A percentile compares a stretch with the other conserved stretches of the same genome.
These are phyloP conservation scores for Nineta flava DNA, from an alignment of 2,888 invertebrate genomes.

Conservation along the genomic window DNA sequence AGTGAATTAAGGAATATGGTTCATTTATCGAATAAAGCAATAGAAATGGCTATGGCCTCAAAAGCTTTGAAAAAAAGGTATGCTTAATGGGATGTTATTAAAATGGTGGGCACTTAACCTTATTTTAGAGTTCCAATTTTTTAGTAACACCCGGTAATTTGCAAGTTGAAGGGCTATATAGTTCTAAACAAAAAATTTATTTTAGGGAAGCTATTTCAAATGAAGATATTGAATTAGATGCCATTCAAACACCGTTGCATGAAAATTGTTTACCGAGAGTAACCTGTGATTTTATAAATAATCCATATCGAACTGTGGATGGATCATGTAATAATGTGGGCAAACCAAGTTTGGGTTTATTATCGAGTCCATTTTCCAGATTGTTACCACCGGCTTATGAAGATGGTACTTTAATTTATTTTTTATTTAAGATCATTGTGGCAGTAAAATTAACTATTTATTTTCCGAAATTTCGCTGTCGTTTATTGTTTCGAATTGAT, in stretches of 20 bases:
- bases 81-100: no score
- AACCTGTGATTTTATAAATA: conserved; percentile 27
- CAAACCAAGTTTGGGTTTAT: conserved; percentile 54
- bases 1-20: conserved; percentile 28
- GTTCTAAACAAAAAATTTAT: conserved; percentile 26
- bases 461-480: no score
- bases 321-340: conserved; percentile 71
- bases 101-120: no score
- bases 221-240: conserved; percentile 28
- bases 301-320: conserved; percentile 52
- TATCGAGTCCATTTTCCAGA: conserved; percentile 45
- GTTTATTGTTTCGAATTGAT: no score
- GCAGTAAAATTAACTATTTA: not conserved
- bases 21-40: conserved; percentile 28
- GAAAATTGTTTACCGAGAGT: conserved; percentile 25
- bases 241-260: conserved; percentile 27
- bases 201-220: conserved; percentile 29
- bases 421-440: not conserved
- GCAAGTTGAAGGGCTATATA: no score
- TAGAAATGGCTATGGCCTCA: conserved; percentile 34
- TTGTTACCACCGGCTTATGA: conserved; percentile 49
- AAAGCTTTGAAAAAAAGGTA: conserved; percentile 31
- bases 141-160: no score
- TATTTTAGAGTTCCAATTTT: no score
- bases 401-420: no score